Conservation (phyloP, 1,140 invertebrate species). For the Galleria mellonella region DNA sequence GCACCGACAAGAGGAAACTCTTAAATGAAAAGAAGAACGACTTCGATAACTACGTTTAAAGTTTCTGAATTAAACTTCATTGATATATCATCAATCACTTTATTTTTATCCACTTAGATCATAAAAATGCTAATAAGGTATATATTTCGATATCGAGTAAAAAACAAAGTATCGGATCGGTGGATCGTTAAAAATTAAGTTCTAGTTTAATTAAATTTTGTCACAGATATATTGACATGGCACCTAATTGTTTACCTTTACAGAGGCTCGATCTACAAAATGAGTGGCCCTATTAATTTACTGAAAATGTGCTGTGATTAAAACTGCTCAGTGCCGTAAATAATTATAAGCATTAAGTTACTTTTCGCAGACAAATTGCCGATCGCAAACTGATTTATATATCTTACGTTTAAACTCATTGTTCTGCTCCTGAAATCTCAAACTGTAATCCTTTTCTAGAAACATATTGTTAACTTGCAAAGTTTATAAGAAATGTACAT, state of each 20-base stretch:
- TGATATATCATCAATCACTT: no score
- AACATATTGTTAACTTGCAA: no score
- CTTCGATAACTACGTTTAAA: no score
- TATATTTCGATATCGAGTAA: background rate
- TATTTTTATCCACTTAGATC: background rate
- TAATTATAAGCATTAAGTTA: slow-evolving; percentile 18
- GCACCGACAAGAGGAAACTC: no score
- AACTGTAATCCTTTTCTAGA: no score
- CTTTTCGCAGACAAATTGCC: slow-evolving; percentile 12
- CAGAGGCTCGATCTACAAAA: background rate
- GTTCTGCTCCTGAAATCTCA: no score
- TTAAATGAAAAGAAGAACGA: no score
- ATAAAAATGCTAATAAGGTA: background rate
- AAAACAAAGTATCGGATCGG: no score
- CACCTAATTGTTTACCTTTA: slow-evolving; percentile 1
- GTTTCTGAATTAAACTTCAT: background rate
- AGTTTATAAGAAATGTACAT: no score
- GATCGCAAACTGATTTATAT: slow-evolving; percentile 13
- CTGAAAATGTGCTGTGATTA: slow-evolving; percentile 13
- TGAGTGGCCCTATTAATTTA: slow-evolving; percentile 8
- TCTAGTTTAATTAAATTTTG: slow-evolving; percentile 2
- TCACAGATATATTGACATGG: background rate
- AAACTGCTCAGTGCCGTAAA: slow-evolving; percentile 13
- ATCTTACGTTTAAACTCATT: background rate
- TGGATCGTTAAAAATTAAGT: no score